These are phyloP conservation scores for Palythoa caribaeorum DNA, from an alignment of 92 coral and sea anemone genomes.

Conservation along the genomic window DNA sequence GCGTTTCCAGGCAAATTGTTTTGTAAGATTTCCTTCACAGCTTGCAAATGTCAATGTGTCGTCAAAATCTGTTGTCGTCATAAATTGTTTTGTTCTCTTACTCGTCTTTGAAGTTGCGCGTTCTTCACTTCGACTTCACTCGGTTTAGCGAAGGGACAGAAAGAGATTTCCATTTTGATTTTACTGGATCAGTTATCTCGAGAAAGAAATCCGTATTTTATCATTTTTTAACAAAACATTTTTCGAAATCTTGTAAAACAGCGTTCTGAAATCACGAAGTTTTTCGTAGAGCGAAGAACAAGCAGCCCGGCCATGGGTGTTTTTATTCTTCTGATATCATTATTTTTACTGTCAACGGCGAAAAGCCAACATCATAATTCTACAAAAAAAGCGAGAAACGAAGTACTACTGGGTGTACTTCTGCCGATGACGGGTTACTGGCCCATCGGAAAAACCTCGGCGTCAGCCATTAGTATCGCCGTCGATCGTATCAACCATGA, in stretches of 20 bases:
- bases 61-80: constrained; percentile 10
- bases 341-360: not conserved
- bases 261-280: not conserved
- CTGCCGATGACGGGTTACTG: constrained; percentile 91
- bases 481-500: constrained; percentile 81
- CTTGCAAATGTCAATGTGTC: not conserved
- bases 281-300: not conserved
- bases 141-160: not conserved
- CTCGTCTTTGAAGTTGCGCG: not conserved
- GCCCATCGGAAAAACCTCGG: constrained; percentile 90
- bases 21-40: not conserved
- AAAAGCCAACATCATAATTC: not conserved
- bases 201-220: not conserved
- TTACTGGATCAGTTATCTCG: not conserved
- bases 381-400: constrained; percentile 11
- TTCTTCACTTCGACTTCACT: not conserved
- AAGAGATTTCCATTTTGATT: not conserved
- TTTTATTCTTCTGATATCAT: not conserved
- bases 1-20: not conserved
- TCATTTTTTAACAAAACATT: not conserved
- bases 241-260: not conserved
- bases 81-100: not conserved
- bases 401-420: constrained; percentile 77
- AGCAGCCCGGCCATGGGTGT: not conserved
- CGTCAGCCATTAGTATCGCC: constrained; percentile 86